These are phyloP conservation scores for Fopius arisanus DNA, from an alignment of 1,140 invertebrate genomes.

Conservation along the genomic window DNA sequence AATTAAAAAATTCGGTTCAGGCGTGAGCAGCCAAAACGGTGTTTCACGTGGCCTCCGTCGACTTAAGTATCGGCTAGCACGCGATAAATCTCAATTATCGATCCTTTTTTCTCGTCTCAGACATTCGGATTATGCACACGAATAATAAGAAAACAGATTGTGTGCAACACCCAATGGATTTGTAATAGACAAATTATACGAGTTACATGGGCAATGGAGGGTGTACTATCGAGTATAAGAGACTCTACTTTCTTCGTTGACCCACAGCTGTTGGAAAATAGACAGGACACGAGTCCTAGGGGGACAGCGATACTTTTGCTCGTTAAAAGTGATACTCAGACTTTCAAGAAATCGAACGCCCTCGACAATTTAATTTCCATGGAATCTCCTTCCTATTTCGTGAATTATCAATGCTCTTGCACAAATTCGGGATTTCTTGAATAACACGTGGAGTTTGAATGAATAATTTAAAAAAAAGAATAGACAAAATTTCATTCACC, in stretches of 20 bases:
- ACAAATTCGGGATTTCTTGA: too few species aligned
- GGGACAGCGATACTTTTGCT: slow-evolving; percentile 6
- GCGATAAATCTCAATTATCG: slow-evolving; percentile 41
- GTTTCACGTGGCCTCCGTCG: slow-evolving; percentile 7
- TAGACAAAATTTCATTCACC: too few species aligned
- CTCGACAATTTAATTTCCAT: background rate
- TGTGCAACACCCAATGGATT: background rate
- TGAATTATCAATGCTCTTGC: background rate
- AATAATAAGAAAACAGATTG: background rate
- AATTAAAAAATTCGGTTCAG: slow-evolving; percentile 8
- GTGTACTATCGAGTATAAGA: background rate
- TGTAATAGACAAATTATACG: background rate
- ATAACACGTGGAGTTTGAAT: background rate
- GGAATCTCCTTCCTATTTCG: background rate
- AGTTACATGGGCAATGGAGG: background rate
- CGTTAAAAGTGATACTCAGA: background rate
- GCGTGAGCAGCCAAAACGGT: background rate
- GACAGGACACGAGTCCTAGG: background rate
- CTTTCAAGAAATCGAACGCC: background rate
- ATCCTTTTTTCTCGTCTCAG: background rate
- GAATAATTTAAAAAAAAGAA: too few species aligned
- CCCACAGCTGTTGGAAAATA: background rate
- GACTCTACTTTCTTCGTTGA: slow-evolving; percentile 19
- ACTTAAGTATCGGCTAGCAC: slow-evolving; percentile 31
- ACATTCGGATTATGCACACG: background rate